Evolutionary conservation across 2,888 invertebrate genomes (phyloP).

Genomic region (Acanthococcus lagerstroemiae): DNA sequence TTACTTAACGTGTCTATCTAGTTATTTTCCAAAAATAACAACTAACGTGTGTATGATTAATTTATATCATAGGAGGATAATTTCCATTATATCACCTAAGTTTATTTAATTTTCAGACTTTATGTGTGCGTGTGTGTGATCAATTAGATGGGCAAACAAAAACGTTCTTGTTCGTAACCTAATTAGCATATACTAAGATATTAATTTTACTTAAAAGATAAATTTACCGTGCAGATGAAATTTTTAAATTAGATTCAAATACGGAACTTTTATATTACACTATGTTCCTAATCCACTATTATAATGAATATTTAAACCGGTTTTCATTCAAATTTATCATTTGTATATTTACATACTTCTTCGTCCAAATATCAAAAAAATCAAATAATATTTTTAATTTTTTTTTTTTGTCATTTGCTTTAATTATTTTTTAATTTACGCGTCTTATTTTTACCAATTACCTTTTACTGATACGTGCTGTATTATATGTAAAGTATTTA

Average conservation of each 20-base stretch:
- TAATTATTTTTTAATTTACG: conserved; percentile 2
- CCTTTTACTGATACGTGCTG: conserved; percentile 26
- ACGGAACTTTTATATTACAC: neutral
- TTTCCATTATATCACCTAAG: neutral
- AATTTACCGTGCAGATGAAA: neutral
- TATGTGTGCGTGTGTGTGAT: neutral
- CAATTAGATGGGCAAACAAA: too few species aligned
- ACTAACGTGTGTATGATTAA: conserved; percentile 9
- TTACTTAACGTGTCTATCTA: too few species aligned
- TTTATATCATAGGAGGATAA: neutral
- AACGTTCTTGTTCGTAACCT: too few species aligned
- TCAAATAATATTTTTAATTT: neutral
- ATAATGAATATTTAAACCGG: neutral
- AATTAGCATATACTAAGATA: neutral
- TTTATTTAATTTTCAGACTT: neutral
- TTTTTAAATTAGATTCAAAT: neutral
- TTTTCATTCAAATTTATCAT: neutral
- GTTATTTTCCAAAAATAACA: conserved; percentile 1
- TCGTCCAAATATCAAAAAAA: conserved; percentile 14
- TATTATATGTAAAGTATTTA: conserved; percentile 27
- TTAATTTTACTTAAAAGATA: neutral
- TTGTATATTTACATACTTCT: conserved; percentile 24
- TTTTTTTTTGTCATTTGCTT: neutral
- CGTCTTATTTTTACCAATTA: conserved; percentile 17
- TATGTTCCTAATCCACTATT: neutral